phyloP scores from a whole-genome alignment of 2,888 invertebrate genomes.

The Anoncus sp. region DNA sequence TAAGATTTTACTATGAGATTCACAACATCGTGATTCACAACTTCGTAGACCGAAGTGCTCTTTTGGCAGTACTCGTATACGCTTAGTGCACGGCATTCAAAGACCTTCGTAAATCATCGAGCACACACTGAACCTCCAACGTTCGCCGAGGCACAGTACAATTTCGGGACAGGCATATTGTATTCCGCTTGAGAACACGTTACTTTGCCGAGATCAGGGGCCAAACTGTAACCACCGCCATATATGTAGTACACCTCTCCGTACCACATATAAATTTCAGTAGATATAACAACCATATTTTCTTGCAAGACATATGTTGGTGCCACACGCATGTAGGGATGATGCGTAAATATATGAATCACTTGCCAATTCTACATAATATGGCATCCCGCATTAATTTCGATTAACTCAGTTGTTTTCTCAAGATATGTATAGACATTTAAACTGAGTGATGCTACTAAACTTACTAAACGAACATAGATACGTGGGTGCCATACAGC shows the following conservation, averaged over 20 bases:
- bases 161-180: slow-evolving; percentile 56
- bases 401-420: too few species aligned
- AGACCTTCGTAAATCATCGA: slow-evolving; percentile 57
- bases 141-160: slow-evolving; percentile 34
- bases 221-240: too few species aligned
- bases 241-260: too few species aligned
- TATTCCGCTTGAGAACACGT: slow-evolving; percentile 35
- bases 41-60: slow-evolving; percentile 42
- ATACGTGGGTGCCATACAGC: background rate
- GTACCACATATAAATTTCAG: too few species aligned
- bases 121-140: slow-evolving; percentile 14
- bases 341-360: background rate
- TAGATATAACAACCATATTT: too few species aligned
- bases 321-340: too few species aligned
- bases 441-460: too few species aligned
- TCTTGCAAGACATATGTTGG: too few species aligned
- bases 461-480: background rate
- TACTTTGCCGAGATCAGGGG: background rate
- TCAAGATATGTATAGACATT: too few species aligned
- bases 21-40: slow-evolving; percentile 46
- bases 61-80: slow-evolving; percentile 23
- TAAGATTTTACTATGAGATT: slow-evolving; percentile 34
- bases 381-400: too few species aligned
- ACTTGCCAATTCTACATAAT: background rate
- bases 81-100: slow-evolving; percentile 46